Conservation (phyloP, 2,888 invertebrate genomes). For the Stenoptilia bipunctidactyla region DNA sequence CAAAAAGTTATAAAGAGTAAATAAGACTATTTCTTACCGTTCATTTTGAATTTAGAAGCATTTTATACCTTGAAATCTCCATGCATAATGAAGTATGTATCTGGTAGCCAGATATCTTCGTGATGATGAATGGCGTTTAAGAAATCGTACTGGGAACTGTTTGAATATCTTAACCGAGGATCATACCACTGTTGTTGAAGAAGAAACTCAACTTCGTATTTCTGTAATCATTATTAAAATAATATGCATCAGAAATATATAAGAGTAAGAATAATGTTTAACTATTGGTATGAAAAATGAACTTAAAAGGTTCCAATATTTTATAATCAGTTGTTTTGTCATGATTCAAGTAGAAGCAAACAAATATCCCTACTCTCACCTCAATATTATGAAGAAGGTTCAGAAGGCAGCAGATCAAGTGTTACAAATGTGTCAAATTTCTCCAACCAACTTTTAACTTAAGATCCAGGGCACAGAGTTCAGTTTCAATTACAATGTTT, state of each 20-base stretch:
- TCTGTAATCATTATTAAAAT: slow-evolving; percentile 68
- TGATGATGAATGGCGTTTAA: slow-evolving; percentile 94
- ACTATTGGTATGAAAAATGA: too few relatives aligned
- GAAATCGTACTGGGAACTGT: slow-evolving; percentile 88
- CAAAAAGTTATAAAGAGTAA: neutral
- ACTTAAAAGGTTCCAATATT: too few relatives aligned
- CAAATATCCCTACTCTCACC: too few relatives aligned
- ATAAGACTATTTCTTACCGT: neutral
- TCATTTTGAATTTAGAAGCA: neutral
- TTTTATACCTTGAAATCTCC: slow-evolving; percentile 85
- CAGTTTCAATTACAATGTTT: too few relatives aligned
- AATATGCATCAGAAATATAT: neutral
- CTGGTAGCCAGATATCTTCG: slow-evolving; percentile 93
- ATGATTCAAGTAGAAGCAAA: slow-evolving; percentile 4
- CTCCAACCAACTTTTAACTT: too few relatives aligned
- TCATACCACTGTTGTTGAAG: slow-evolving; percentile 95
- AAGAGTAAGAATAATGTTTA: neutral
- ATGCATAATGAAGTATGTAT: slow-evolving; percentile 97
- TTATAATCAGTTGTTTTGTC: too few relatives aligned
- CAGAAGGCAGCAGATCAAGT: too few relatives aligned
- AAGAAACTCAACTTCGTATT: slow-evolving; percentile 96
- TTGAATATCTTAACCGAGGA: slow-evolving; percentile 88
- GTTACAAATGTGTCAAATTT: too few relatives aligned
- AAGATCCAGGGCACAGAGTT: too few relatives aligned
- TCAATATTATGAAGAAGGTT: too few relatives aligned